These are phyloP conservation scores for Gobionotothen gibberifrons DNA, from an alignment of 2,797 vertebrate species.

Conservation along the genomic window DNA sequence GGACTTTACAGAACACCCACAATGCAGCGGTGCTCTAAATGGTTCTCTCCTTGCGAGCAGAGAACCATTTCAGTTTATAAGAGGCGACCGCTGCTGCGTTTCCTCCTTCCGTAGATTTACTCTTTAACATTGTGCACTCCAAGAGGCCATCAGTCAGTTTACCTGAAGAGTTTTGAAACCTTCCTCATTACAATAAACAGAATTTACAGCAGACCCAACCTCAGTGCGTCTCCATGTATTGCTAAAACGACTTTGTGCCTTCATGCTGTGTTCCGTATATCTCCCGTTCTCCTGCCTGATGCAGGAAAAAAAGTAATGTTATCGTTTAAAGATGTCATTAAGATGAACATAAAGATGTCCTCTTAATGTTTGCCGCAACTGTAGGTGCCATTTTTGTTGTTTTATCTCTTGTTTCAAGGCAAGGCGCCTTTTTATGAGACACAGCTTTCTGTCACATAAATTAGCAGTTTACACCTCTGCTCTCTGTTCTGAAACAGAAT, in stretches of 20 bases:
- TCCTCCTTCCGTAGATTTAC: background rate
- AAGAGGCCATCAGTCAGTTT: conserved; percentile 3
- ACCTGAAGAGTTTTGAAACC: conserved; percentile 27
- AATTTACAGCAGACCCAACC: conserved; percentile 11
- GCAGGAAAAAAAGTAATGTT: conserved; percentile 8
- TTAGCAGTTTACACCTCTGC: conserved; percentile 37
- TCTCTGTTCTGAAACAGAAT: conserved; percentile 36
- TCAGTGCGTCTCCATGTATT: background rate
- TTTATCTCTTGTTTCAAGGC: conserved; percentile 18
- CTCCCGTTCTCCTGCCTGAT: conserved; percentile 1
- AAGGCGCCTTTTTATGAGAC: conserved; percentile 15
- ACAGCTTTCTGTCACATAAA: conserved; percentile 18
- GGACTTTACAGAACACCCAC: conserved; percentile 59
- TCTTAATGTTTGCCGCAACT: background rate
- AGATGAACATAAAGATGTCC: conserved; percentile 20
- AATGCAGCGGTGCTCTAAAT: conserved; percentile 37
- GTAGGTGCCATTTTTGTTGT: conserved; percentile 11
- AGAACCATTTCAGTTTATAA: conserved; percentile 35
- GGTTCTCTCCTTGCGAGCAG: background rate
- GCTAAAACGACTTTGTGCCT: conserved; percentile 20
- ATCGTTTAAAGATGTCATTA: conserved; percentile 32
- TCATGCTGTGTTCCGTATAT: conserved; percentile 19
- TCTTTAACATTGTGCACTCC: conserved; percentile 6
- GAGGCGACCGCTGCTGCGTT: conserved; percentile 6
- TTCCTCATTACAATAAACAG: conserved; percentile 14